Evolutionary conservation across 2,113 vertebrate species (phyloP).

Genomic region (Brachirus orientalis): DNA sequence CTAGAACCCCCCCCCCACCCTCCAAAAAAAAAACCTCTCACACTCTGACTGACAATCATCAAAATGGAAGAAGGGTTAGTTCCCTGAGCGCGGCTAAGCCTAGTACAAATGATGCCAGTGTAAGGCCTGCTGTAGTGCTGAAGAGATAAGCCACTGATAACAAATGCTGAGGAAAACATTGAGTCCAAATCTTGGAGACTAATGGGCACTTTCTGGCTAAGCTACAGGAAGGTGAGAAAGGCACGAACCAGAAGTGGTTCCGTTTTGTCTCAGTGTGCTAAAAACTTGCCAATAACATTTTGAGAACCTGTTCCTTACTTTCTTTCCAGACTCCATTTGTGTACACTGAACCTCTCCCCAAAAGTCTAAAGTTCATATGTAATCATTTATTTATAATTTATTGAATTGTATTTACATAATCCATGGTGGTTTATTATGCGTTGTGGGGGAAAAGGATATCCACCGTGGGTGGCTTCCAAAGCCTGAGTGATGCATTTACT

Average conservation of each 20-base stretch:
- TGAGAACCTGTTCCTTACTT: too few species aligned
- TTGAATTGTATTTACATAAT: too few species aligned
- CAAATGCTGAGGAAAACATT: conserved; percentile 68
- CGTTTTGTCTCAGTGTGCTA: background rate
- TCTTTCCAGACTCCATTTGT: too few species aligned
- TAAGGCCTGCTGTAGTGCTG: conserved; percentile 80
- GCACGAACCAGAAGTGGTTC: conserved; percentile 17
- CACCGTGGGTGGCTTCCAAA: too few species aligned
- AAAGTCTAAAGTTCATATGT: too few species aligned
- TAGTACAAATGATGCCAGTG: conserved; percentile 81
- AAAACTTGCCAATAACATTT: too few species aligned
- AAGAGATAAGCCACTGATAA: conserved; percentile 78
- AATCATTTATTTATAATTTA: too few species aligned
- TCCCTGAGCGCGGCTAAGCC: conserved; percentile 79
- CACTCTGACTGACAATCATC: conserved; percentile 71
- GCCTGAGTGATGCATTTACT: too few species aligned
- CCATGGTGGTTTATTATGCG: too few species aligned
- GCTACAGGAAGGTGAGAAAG: conserved; percentile 34
- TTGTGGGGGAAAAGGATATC: too few species aligned
- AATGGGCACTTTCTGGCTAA: conserved; percentile 62
- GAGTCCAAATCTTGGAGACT: conserved; percentile 69
- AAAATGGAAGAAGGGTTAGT: conserved; percentile 75
- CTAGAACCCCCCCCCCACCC: conserved; percentile 56
- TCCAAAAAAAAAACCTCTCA: too few species aligned
- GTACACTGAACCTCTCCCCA: too few species aligned